Percentiles rank a stretch among this genome's conserved stretches.
Conservation (phyloP, 2,888 invertebrate species). For the Drosophila rellima region DNA sequence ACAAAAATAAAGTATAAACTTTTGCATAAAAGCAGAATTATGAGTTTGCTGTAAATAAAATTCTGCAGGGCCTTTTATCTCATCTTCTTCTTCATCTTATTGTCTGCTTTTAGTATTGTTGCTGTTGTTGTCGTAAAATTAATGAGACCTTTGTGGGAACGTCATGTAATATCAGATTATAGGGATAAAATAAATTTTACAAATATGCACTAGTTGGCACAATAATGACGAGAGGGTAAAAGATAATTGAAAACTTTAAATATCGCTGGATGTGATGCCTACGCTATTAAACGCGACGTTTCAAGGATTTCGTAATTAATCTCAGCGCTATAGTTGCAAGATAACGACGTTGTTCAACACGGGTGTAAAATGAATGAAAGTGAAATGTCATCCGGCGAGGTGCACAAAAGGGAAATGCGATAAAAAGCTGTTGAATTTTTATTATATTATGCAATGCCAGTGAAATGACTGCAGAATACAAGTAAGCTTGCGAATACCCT, state of each 20-base stretch:
- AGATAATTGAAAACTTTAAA: conserved; percentile 10
- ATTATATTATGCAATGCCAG: conserved; percentile 11
- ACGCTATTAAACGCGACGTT: background rate
- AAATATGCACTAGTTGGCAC: conserved; percentile 1
- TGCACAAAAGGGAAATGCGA: conserved; percentile 19
- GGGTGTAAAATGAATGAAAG: conserved; percentile 10
- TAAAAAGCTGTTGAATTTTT: conserved; percentile 23
- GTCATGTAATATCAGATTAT: conserved; percentile 25
- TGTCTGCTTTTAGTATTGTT: conserved; percentile 8
- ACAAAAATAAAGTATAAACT: conserved; percentile 21
- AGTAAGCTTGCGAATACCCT: background rate
- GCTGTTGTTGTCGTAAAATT: conserved; percentile 34
- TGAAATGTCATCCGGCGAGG: conserved; percentile 4
- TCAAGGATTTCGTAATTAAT: conserved; percentile 7
- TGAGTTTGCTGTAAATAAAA: conserved; percentile 18
- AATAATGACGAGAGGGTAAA: background rate
- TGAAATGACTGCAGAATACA: background rate
- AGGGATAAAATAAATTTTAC: background rate
- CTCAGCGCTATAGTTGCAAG: background rate
- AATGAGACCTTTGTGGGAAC: conserved; percentile 22
- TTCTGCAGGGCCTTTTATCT: background rate
- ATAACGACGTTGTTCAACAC: conserved; percentile 5
- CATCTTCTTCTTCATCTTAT: background rate
- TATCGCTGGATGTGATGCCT: background rate
- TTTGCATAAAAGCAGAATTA: conserved; percentile 39